Evolutionary conservation across 2,113 vertebrate genomes (phyloP).

Genomic region (Oplegnathus fasciatus): DNA sequence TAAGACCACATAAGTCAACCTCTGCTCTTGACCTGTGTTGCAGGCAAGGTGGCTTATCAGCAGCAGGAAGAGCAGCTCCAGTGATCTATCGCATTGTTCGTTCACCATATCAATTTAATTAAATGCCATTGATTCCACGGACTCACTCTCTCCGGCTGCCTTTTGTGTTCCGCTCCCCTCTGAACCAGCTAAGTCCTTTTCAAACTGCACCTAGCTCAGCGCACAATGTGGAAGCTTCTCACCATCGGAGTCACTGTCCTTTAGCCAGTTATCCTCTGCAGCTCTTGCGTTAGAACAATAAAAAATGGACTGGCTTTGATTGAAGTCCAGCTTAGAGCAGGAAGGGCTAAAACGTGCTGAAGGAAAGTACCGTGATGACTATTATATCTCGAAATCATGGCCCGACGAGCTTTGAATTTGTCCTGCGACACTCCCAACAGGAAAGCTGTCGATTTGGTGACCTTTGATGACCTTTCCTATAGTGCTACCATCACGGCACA

Average conservation of each 20-base stretch:
- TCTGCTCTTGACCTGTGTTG: conserved; percentile 57
- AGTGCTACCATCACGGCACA: not conserved
- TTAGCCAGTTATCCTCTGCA: conserved; percentile 15
- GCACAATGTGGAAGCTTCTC: not conserved
- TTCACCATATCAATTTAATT: conserved; percentile 76
- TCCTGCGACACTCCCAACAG: not conserved
- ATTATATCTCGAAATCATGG: too few species aligned
- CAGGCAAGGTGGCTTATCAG: conserved; percentile 51
- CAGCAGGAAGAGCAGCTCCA: conserved; percentile 31
- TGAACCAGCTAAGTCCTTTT: conserved; percentile 26
- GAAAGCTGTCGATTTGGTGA: not conserved
- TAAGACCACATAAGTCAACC: conserved; percentile 43
- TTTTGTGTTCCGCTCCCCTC: conserved; percentile 41
- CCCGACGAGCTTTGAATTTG: not conserved
- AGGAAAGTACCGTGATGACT: not conserved
- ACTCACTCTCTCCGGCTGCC: conserved; percentile 19
- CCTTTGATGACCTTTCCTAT: not conserved
- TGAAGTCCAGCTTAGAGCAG: not conserved
- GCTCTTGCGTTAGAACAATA: conserved; percentile 3
- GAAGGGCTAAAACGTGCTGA: not conserved
- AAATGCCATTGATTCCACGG: conserved; percentile 72
- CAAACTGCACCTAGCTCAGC: conserved; percentile 18
- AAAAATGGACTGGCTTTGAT: not conserved
- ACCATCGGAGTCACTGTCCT: conserved; percentile 1
- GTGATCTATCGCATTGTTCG: conserved; percentile 69